Percentiles rank a stretch among this genome's conserved stretches.
Evolutionary conservation across 1,140 invertebrate genomes (phyloP).

Genomic region (Aricia agestis): DNA sequence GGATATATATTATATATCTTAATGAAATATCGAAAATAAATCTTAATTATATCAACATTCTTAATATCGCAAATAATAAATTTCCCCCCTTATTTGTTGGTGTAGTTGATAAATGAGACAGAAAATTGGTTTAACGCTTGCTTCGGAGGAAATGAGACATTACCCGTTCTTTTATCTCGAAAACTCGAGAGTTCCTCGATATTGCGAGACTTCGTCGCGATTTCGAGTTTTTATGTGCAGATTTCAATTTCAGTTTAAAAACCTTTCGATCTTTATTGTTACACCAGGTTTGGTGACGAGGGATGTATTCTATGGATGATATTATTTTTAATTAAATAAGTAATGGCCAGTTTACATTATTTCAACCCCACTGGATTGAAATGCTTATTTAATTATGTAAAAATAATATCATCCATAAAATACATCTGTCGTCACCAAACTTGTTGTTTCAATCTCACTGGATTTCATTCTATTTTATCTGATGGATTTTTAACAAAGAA

Average conservation of each 20-base stretch:
- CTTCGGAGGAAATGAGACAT: constrained; percentile 8
- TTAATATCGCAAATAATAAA: constrained; percentile 5
- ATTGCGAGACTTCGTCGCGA: neutral
- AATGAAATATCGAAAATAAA: constrained; percentile 7
- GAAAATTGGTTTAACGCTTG: constrained; percentile 12
- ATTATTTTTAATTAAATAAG: no score
- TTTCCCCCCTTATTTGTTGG: constrained; percentile 1
- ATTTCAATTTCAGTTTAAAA: neutral
- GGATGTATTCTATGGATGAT: no score
- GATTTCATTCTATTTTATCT: no score
- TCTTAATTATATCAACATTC: constrained; percentile 14
- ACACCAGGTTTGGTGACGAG: neutral
- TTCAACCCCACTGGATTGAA: no score
- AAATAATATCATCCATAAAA: no score
- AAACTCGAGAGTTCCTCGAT: neutral
- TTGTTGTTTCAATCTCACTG: no score
- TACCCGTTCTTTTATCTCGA: neutral
- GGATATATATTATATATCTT: neutral
- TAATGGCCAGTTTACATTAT: no score
- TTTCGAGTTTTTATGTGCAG: neutral
- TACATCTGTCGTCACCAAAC: no score
- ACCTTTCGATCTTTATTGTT: neutral
- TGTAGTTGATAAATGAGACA: constrained; percentile 9
- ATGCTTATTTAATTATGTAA: no score
- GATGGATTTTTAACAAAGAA: no score